Evolutionary conservation across 2,888 invertebrate species (phyloP), one percentile per base, ranked within the genome.

Genomic region (Tinea trinotella): DNA sequence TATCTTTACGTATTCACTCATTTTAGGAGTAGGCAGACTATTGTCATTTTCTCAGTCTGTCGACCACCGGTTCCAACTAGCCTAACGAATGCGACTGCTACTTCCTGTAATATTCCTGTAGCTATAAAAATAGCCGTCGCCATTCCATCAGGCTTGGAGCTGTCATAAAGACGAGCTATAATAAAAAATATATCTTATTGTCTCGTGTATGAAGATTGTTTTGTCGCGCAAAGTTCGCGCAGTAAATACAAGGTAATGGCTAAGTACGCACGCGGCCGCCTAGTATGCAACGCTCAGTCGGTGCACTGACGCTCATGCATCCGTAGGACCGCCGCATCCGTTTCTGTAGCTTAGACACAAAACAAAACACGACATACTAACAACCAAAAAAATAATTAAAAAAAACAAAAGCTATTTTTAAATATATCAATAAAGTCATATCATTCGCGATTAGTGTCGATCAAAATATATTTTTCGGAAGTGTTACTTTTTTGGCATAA

Each of bases 271-370:
- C 85, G 84, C 83, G 34, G 77, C 73, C 53, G 77, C 73, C 78
- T 82, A 85, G 85, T 86, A 84, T 80, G 79, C 80, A 72, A 76
- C 76, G 86, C 80, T 78, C 77, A 79, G 81, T 73, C 80, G 74
- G 80, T 86, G 85, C 87, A 84, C 82, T 84, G 75, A 81, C 82
- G 82, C 76, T 80, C 83, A 85, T 87, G 87, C 87, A 87, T 87
- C 76, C 72, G 70, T 69, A 76, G 81, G 80, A 76, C 75, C 77
- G 83, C 78, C 84, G 80, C 83, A 79, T 82, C 78, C 80, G 76
- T 68, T 76, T 74, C 68, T 73, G 72, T 60, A 70, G 66, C 63
- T 68, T 68, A 66, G 66, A 71, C 74, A n/a, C n/a, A 71, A 24
- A 73, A 76, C 67, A 75, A 79, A 78, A 82, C 81, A 81, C 80